These are phyloP conservation scores for Leptinotarsa defecta DNA, from an alignment of 1,140 invertebrate genomes.

Conservation along the genomic window DNA sequence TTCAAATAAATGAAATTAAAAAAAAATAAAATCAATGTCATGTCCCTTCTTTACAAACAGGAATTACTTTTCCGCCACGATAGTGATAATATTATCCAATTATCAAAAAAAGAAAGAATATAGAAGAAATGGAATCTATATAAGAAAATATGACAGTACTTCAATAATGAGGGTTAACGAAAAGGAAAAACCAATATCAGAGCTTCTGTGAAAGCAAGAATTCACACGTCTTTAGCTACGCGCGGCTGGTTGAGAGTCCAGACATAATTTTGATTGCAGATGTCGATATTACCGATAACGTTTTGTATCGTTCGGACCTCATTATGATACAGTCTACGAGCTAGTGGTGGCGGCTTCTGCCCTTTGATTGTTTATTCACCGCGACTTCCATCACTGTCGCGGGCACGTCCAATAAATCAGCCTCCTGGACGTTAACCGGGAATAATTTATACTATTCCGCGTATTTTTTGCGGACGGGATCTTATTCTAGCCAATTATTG, in stretches of 20 bases:
- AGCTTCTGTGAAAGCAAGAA: background rate
- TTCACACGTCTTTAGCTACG: background rate
- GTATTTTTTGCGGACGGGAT: conserved; percentile 38
- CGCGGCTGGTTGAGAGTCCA: background rate
- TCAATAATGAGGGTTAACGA: too few relatives aligned
- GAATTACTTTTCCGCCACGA: too few relatives aligned
- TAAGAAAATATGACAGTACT: too few relatives aligned
- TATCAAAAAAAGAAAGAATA: too few relatives aligned
- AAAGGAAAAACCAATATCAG: too few relatives aligned
- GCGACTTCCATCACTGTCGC: conserved; percentile 51
- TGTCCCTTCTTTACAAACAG: too few relatives aligned
- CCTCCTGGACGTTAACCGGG: conserved; percentile 38
- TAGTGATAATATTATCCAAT: too few relatives aligned
- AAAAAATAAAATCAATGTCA: too few relatives aligned
- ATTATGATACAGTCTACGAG: conserved; percentile 39
- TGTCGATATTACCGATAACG: conserved; percentile 43
- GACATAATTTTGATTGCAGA: conserved; percentile 39
- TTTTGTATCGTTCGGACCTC: conserved; percentile 38
- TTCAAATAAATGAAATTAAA: too few relatives aligned
- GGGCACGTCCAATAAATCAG: conserved; percentile 49
- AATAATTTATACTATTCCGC: conserved; percentile 48
- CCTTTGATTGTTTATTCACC: conserved; percentile 52
- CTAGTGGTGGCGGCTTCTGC: conserved; percentile 34
- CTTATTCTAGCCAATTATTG: conserved; percentile 47
- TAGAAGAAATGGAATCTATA: too few relatives aligned